phyloP scores from a whole-genome alignment of 1,140 invertebrate genomes.

The Gerris buenoi region DNA sequence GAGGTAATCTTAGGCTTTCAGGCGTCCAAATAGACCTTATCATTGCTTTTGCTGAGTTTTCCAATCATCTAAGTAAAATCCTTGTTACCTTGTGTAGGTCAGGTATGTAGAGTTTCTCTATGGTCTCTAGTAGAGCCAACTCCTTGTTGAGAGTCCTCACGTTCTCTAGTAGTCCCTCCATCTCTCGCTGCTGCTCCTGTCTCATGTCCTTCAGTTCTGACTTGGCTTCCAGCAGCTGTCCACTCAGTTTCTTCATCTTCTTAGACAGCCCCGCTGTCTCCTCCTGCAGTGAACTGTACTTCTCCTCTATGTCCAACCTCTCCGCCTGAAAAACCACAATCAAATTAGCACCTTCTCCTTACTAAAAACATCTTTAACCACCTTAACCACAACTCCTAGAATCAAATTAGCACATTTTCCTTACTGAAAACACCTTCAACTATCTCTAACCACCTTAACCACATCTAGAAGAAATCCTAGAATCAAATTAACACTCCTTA shows the following conservation, averaged over 20 bases:
- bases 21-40: no score
- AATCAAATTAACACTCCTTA: no score
- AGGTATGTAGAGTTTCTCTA: conserved; percentile 80
- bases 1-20: no score
- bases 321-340: conserved; percentile 59
- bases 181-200: conserved; percentile 88
- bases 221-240: conserved; percentile 63
- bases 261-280: conserved; percentile 82
- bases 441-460: no score
- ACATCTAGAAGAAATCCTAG: no score
- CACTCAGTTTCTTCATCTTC: conserved; percentile 79
- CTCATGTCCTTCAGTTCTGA: conserved; percentile 76
- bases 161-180: conserved; percentile 87
- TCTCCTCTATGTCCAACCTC: conserved; percentile 87
- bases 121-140: conserved; percentile 75
- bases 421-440: no score
- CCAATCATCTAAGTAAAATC: no score
- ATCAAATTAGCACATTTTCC: no score
- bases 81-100: conserved; percentile 68
- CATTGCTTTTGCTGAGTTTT: no score
- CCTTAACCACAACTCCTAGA: no score
- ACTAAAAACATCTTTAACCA: no score
- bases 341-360: no score
- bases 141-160: conserved; percentile 77
- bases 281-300: conserved; percentile 85